These are phyloP conservation scores for Aphrocallistes beatrix DNA, from an alignment of 37 sponge, comb jelly and placozoan species.

Conservation along the genomic window DNA sequence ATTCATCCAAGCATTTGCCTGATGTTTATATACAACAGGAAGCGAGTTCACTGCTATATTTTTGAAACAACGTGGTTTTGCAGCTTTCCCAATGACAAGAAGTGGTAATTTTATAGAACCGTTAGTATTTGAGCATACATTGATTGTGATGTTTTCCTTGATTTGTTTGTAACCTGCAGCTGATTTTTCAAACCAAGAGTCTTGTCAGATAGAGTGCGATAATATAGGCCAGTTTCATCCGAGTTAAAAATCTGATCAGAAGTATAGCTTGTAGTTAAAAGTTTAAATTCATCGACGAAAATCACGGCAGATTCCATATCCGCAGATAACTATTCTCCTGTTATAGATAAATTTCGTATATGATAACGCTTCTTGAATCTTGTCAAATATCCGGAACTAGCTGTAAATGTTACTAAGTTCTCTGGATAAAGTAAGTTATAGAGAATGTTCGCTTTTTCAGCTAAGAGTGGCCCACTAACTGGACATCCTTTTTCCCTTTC, in stretches of 20 bases:
- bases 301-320: constrained; percentile 21
- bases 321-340: constrained; percentile 35
- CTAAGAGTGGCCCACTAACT: background rate
- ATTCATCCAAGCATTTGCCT: constrained; percentile 68
- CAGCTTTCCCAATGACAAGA: constrained; percentile 46
- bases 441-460: background rate
- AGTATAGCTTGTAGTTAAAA: background rate
- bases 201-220: constrained; percentile 32
- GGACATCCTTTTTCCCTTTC: background rate
- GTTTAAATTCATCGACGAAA: constrained; percentile 29
- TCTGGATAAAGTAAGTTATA: background rate
- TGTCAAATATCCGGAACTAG: constrained; percentile 22
- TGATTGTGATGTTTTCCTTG: constrained; percentile 38
- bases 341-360: constrained; percentile 23
- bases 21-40: constrained; percentile 36
- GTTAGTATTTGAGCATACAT: constrained; percentile 44
- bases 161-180: constrained; percentile 39
- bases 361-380: constrained; percentile 29
- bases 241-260: constrained; percentile 46
- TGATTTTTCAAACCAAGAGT: constrained; percentile 47
- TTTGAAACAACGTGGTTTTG: constrained; percentile 42
- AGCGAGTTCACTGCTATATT: constrained; percentile 21
- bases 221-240: constrained; percentile 70
- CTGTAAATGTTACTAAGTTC: background rate
- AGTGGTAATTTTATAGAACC: constrained; percentile 46